Base-by-base conservation (phyloP, 2,888 invertebrate species). In the Cephus pygmeus region DNA sequence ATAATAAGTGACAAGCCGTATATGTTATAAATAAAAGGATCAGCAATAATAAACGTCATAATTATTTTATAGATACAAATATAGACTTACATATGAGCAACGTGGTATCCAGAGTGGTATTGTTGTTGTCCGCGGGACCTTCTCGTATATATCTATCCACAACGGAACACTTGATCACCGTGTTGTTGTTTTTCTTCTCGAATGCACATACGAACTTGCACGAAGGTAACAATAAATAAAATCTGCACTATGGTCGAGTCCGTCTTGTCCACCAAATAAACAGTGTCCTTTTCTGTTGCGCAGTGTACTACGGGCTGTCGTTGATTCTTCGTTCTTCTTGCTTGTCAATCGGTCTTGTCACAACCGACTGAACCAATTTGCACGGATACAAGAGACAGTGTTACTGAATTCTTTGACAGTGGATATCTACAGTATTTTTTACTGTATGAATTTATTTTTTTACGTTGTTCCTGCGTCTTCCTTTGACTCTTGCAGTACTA, bases 61-160 rank as follows among this genome's bases (percentile, higher is more conserved):
- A 9, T 0, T 33, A 68, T 31, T 56, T 33, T 15, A 78, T 30
- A 4, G 69, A 75, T 15, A 15, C 3, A 31, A 1, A 69, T 11
- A 12, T 35, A 34, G 73, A 90, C 91, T 90, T 90, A 91, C 91
- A 89, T 90, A 90, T 87, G 86, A 91, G 90, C 90, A 91, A 88
- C 84, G 87, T 87, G 86, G 84, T 86, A 78, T 78, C 78, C 78
- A 88, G 89, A 90, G 89, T 90, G 90, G 85, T 88, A 86, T 89
- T 85, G 87, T 89, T 90, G 87, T 84, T 88, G 88, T 87, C 87
- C 88, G 84, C 88, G 82, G 88, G 88, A 88, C 87, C 86, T 85
- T 85, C 87, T 88, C 85, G 85, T 87, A 85, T 85, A 88, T 89
- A 89, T 86, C 86, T 88, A 90, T 90, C 88, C 90, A 89, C 88